phyloP scores from a whole-genome alignment of 2,113 vertebrate genomes.

The Lonchura striata region DNA sequence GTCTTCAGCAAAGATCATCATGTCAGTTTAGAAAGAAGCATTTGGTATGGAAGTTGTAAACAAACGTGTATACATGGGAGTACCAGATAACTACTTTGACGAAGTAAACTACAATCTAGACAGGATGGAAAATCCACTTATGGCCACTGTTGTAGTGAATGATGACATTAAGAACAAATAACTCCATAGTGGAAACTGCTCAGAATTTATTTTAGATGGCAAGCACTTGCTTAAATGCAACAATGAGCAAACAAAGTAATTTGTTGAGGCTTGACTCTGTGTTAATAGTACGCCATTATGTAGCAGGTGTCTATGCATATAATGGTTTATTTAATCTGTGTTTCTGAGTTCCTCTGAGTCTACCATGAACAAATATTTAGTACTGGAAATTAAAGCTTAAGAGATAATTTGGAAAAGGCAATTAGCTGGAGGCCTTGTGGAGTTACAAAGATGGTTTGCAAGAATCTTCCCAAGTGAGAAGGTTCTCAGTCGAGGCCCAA shows the following conservation, averaged over 20 bases:
- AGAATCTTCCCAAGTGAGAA: background rate
- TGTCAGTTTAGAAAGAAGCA: slow-evolving; percentile 24
- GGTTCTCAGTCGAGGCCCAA: background rate
- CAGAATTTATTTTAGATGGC: slow-evolving; percentile 13
- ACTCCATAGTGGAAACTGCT: background rate
- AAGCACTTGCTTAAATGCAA: slow-evolving; percentile 14
- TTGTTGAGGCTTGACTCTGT: slow-evolving; percentile 18
- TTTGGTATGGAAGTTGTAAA: background rate
- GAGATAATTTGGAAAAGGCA: slow-evolving; percentile 8
- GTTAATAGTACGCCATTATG: background rate
- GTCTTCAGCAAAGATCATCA: background rate
- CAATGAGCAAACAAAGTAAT: background rate
- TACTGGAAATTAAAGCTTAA: slow-evolving; percentile 2
- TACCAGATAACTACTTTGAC: slow-evolving; percentile 3
- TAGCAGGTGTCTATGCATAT: slow-evolving; percentile 38
- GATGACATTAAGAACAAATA: background rate
- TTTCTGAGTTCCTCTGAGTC: background rate
- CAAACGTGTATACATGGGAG: background rate
- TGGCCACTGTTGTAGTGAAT: background rate
- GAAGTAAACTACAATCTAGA: slow-evolving; percentile 33
- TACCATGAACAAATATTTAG: slow-evolving; percentile 13
- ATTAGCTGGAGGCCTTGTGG: background rate
- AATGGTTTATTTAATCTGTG: slow-evolving; percentile 31
- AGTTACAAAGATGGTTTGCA: background rate
- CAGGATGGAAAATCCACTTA: slow-evolving; percentile 37